phyloP scores from a whole-genome alignment of 92 coral and sea anemone species.

The Virgularia gustaviana region DNA sequence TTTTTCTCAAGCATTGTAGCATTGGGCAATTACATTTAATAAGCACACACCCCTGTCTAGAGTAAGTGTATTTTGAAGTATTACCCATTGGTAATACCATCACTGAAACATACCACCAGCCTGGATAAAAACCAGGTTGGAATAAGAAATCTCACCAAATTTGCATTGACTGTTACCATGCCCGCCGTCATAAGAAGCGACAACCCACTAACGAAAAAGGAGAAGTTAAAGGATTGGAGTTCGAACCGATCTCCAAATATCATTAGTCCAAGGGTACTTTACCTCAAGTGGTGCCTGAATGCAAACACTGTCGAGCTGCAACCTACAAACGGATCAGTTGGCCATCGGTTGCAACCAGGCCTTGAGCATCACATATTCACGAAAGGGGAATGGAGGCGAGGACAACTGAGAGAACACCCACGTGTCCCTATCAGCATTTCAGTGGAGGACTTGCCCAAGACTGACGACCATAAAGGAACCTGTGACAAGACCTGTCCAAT shows the following conservation, averaged over 20 bases:
- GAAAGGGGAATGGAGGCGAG: constrained; percentile 34
- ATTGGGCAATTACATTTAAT: no score
- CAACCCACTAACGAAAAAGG: neutral
- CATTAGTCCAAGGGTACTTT: no score
- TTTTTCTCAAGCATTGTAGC: no score
- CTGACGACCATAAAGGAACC: neutral
- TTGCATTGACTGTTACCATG: constrained; percentile 51
- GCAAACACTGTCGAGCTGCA: neutral
- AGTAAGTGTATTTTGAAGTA: no score
- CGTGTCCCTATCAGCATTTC: constrained; percentile 6
- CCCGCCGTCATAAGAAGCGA: constrained; percentile 33
- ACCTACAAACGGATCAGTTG: constrained; percentile 1
- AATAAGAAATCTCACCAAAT: constrained; percentile 52
- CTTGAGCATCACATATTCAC: constrained; percentile 40
- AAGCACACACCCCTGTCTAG: no score
- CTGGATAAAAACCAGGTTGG: no score
- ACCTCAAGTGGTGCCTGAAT: constrained; percentile 12
- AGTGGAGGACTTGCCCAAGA: neutral
- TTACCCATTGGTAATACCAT: no score
- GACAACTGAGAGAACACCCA: constrained; percentile 29
- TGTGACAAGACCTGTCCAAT: neutral
- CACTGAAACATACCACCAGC: no score
- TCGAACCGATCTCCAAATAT: neutral
- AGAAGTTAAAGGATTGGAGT: neutral
- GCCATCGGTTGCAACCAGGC: constrained; percentile 10